Evolutionary conservation across 1,140 invertebrate species (phyloP), one percentile per base, ranked within the genome.

Genomic region (Metaphire vulgaris): DNA sequence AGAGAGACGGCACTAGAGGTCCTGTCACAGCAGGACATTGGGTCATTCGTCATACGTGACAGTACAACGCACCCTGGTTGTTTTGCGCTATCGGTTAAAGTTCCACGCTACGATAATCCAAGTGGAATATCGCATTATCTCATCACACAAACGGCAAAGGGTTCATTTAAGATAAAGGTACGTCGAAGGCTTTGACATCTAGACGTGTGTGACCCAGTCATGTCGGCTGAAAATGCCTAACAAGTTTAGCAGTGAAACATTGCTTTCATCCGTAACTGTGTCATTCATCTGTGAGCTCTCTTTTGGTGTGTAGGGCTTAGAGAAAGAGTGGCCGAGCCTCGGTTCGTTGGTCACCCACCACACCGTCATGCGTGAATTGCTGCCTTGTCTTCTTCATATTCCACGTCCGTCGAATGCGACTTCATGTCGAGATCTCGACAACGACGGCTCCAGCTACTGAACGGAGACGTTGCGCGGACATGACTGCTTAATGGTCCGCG

Each of bases 51-150:
- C 88, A 95, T 98, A 69, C 90, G 96, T 41, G 93, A 95, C 84
- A 96, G 93, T 84, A 95, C 93, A 69, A 96, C 93, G 78, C 96
- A 97, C 86, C 91, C 92, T 0, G 94, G 93, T 76, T 97, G 96
- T 87, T 97, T 92, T 84, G 96, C 96, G 68, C 89, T 98, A 94
- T 84, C 92, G 6, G n/a, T 69, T 2, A 26, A 69, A 31, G 76
- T 78, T 29, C 77, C 85, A 26, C 85, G 84, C 77, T 85, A 82
- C 80, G 84, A 86, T 67, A 85, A 96, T 83, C 91, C 91, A 0
- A 89, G 91, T 77, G 93, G 93, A 82, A 96, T 97, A 81, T 94
- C 95, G 74, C 96, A 98, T 88, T 98, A 98, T 87, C 89, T 98
- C 74, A 97, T 98, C 80, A 88, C 96, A 81, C 90, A 91, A 79